A percentile compares a stretch with the other conserved stretches of the same genome.
These are phyloP conservation scores for Pterocles orientalis DNA, from an alignment of 2,113 vertebrate species.

Conservation along the genomic window DNA sequence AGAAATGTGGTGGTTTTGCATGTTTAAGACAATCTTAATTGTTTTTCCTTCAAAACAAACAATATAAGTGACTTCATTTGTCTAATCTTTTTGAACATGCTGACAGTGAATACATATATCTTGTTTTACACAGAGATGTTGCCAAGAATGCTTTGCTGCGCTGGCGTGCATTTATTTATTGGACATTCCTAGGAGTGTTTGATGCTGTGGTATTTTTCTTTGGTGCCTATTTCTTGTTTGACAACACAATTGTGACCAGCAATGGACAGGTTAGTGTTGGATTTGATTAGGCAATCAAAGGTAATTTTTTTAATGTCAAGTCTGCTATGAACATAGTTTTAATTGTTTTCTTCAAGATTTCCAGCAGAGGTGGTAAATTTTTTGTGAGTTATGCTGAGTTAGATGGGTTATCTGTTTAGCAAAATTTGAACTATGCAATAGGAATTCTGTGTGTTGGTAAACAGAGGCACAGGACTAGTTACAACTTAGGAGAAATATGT, in stretches of 20 bases:
- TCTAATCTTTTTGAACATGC: background rate
- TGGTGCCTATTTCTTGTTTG: slow-evolving; percentile 95
- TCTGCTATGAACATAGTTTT: background rate
- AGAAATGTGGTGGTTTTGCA: background rate
- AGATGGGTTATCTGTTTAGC: background rate
- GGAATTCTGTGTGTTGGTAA: background rate
- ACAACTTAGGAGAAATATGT: background rate
- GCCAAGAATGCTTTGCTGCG: slow-evolving; percentile 92
- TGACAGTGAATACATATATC: background rate
- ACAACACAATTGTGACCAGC: slow-evolving; percentile 92
- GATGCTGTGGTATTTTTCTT: slow-evolving; percentile 96
- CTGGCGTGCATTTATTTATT: slow-evolving; percentile 93
- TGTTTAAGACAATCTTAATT: background rate
- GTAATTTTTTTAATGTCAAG: background rate
- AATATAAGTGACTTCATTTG: background rate
- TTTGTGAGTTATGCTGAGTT: background rate
- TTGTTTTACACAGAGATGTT: slow-evolving; percentile 82
- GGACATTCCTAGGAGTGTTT: slow-evolving; percentile 92
- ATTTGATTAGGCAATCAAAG: background rate
- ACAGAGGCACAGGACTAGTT: background rate
- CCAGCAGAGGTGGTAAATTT: background rate
- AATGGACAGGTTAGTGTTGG: slow-evolving; percentile 90
- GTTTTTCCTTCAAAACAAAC: background rate
- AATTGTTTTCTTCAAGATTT: background rate
- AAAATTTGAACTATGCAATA: background rate